Evolutionary conservation across 2,113 vertebrate genomes (phyloP).

Genomic region (Burhinus oedicnemus): DNA sequence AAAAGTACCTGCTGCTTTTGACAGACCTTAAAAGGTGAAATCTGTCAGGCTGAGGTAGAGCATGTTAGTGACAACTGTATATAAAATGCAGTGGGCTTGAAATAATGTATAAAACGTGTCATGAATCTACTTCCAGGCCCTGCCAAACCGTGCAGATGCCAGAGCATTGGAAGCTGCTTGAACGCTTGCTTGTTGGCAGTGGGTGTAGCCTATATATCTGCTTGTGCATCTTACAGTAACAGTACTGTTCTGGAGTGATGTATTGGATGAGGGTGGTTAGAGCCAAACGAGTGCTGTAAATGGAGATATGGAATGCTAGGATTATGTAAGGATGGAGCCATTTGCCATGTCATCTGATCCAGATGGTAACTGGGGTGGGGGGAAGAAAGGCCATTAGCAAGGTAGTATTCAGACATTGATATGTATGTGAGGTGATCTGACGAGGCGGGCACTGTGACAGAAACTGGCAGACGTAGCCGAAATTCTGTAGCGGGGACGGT

Average conservation of each 20-base stretch:
- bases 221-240: background rate
- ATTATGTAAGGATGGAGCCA: background rate
- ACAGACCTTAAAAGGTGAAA: background rate
- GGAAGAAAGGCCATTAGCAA: background rate
- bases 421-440: rapidly evolving
- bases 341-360: background rate
- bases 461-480: background rate
- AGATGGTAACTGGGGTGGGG: background rate
- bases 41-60: background rate
- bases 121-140: background rate
- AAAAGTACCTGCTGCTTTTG: background rate
- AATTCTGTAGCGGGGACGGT: background rate
- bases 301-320: background rate
- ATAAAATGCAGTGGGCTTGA: background rate
- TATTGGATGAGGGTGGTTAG: background rate
- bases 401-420: background rate
- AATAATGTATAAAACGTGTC: rapidly evolving
- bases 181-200: background rate
- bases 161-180: background rate
- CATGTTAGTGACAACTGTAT: background rate
- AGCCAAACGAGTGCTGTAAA: background rate
- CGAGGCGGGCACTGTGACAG: background rate
- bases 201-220: background rate
- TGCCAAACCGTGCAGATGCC: background rate
- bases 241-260: background rate